Percentiles rank a stretch among this genome's conserved stretches.
Conservation (phyloP, 2,888 invertebrate species). For the Caenorhabditis uteleia region DNA sequence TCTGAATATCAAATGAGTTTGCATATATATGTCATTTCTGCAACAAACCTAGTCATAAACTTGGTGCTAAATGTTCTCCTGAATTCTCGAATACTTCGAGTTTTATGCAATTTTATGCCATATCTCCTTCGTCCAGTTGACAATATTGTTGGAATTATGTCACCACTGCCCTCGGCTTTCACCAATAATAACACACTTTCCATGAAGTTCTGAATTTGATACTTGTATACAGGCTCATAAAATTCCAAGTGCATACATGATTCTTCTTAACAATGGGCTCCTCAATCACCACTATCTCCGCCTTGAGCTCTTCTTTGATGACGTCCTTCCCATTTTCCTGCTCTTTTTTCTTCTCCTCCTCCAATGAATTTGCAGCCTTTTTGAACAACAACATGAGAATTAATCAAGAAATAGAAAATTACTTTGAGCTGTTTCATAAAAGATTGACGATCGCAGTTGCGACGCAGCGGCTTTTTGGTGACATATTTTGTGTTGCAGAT, state of each 20-base stretch:
- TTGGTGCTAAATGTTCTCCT: constrained; percentile 30
- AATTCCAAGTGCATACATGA: no score
- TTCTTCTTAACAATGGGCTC: no score
- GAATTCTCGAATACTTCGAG: constrained; percentile 20
- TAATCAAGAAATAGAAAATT: no score
- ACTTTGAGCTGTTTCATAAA: constrained; percentile 33
- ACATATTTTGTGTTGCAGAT: constrained; percentile 32
- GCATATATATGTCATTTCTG: no score
- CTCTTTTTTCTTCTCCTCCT: no score
- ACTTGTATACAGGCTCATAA: no score
- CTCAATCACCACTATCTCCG: no score
- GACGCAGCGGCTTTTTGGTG: constrained; percentile 11
- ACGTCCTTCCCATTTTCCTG: no score
- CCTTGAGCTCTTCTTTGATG: no score
- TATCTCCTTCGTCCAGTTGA: constrained; percentile 35
- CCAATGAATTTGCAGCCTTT: no score
- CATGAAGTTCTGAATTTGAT: constrained; percentile 19
- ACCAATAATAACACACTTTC: constrained; percentile 37
- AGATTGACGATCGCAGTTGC: constrained; percentile 24
- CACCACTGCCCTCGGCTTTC: constrained; percentile 25
- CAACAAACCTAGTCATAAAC: constrained; percentile 33
- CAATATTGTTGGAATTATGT: constrained; percentile 32
- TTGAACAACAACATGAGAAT: no score
- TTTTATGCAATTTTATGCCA: constrained; percentile 38
- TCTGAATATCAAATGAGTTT: constrained; percentile 12